phyloP scores from a whole-genome alignment of 2,113 vertebrate genomes.

The Datnioides undecimradiatus region DNA sequence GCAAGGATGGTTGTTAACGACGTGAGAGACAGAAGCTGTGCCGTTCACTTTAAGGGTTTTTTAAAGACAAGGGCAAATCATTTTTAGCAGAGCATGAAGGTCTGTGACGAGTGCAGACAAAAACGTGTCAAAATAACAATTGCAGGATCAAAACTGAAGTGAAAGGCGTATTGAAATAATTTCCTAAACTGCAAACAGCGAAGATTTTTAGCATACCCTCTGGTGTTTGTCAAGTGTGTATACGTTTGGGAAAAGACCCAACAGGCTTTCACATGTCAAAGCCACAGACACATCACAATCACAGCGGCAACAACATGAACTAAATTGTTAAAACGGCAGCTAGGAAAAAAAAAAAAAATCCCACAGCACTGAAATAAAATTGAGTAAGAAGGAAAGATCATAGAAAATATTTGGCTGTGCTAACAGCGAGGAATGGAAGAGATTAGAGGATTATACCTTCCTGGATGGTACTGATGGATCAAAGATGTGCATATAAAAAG shows the following conservation, averaged over 20 bases:
- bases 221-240: conserved; percentile 48
- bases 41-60: background rate
- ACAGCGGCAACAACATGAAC: conserved; percentile 31
- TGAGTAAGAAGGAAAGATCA: conserved; percentile 51
- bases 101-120: background rate
- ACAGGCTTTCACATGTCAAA: conserved; percentile 55
- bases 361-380: conserved; percentile 37
- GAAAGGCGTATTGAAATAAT: conserved; percentile 28
- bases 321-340: conserved; percentile 42
- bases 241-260: conserved; percentile 35
- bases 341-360: conserved; percentile 21
- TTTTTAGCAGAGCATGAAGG: background rate
- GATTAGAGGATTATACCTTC: conserved; percentile 69
- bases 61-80: background rate
- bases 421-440: conserved; percentile 32
- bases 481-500: conserved; percentile 49
- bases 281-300: conserved; percentile 53
- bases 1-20: conserved; percentile 3
- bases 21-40: background rate
- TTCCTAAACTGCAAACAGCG: conserved; percentile 29
- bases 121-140: conserved; percentile 38
- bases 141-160: conserved; percentile 47
- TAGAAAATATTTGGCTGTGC: conserved; percentile 52
- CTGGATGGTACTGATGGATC: conserved; percentile 64
- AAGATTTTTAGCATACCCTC: conserved; percentile 22